Conservation (phyloP, 2,888 invertebrate species). For the Troides helena region DNA sequence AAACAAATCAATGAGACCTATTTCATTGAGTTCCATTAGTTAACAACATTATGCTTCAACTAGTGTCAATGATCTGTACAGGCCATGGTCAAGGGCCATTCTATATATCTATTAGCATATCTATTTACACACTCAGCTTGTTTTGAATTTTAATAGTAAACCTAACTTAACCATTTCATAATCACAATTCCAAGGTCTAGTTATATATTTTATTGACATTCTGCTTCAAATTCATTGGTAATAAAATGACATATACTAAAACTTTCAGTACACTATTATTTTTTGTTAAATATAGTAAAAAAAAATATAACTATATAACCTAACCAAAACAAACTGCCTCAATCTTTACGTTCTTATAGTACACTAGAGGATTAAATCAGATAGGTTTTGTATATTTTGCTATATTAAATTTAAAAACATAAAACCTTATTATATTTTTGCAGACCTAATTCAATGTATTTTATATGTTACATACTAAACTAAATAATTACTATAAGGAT, state of each 20-base stretch:
- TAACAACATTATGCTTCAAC: constrained; percentile 15
- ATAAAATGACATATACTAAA: not conserved
- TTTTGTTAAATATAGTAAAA: too few species aligned
- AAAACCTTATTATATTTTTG: too few species aligned
- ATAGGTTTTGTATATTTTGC: too few species aligned
- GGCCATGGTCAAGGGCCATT: constrained; percentile 26
- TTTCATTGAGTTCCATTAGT: constrained; percentile 18
- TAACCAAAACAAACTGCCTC: too few species aligned
- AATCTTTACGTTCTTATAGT: too few species aligned
- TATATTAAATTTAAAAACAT: too few species aligned
- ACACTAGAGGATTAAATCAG: too few species aligned
- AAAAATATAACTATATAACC: too few species aligned
- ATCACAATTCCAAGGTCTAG: not conserved
- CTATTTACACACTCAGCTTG: constrained; percentile 3
- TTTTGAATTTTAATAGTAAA: constrained; percentile 12
- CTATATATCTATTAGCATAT: constrained; percentile 18
- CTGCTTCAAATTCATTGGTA: not conserved
- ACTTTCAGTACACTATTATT: too few species aligned
- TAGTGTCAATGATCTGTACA: constrained; percentile 24
- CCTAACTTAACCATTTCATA: not conserved
- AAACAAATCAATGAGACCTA: constrained; percentile 4
- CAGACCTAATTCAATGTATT: too few species aligned
- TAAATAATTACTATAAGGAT: too few species aligned
- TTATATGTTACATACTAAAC: too few species aligned
- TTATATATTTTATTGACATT: not conserved